Conservation (phyloP, 1,140 invertebrate species). For the Papilio polyxenes region DNA sequence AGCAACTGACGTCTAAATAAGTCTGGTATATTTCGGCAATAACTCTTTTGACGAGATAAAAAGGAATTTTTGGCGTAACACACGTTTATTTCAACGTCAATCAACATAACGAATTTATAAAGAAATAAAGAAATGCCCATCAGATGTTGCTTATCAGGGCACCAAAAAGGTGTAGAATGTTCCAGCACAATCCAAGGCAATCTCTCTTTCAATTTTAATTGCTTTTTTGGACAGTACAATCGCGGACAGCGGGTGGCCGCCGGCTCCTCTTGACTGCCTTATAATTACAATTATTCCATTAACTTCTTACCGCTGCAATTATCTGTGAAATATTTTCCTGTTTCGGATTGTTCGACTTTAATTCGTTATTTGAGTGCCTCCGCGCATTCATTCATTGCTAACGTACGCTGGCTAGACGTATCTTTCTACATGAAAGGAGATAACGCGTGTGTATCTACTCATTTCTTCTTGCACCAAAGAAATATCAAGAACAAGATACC, state of each 20-base stretch:
- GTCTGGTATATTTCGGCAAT: conserved; percentile 1
- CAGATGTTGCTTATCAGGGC: conserved; percentile 34
- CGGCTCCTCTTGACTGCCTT: conserved; percentile 64
- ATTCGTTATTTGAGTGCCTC: conserved; percentile 54
- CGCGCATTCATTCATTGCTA: not conserved
- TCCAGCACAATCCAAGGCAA: conserved; percentile 58
- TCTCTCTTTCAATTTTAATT: conserved; percentile 73
- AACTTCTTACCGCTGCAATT: conserved; percentile 72
- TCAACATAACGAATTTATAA: conserved; percentile 39
- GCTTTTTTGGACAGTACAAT: conserved; percentile 76
- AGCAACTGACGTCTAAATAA: conserved; percentile 31
- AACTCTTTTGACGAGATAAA: conserved; percentile 29
- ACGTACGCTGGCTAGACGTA: not conserved
- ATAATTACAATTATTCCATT: conserved; percentile 79
- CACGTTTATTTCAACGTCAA: conserved; percentile 37
- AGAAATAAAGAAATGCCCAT: conserved; percentile 38
- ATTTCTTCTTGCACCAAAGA: not conserved
- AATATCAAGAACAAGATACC: not conserved
- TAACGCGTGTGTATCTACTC: not conserved
- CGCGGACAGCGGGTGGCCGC: conserved; percentile 72
- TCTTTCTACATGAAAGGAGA: not conserved
- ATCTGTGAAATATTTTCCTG: conserved; percentile 68
- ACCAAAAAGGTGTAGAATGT: conserved; percentile 29
- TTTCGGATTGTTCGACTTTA: conserved; percentile 55
- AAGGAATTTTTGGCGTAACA: conserved; percentile 36